A percentile compares a stretch with the other conserved stretches of the same genome.
Conservation (phyloP, 2,113 vertebrate species). For the Platichthys stellatus region DNA sequence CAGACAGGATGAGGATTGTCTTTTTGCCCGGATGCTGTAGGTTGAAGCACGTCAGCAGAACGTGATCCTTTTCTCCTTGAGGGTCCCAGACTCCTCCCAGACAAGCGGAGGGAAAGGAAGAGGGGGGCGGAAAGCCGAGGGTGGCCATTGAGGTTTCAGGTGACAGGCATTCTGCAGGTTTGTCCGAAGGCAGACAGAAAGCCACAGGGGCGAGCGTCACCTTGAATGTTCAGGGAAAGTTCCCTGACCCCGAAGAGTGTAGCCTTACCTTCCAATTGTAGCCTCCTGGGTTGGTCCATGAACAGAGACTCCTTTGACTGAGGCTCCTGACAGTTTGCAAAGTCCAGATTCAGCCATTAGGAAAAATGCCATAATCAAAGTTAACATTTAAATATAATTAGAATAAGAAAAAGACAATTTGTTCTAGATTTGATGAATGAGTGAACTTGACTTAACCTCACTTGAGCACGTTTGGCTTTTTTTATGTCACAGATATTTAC, state of each 20-base stretch:
- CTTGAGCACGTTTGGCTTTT: background rate
- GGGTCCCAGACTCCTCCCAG: constrained; percentile 52
- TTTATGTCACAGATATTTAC: constrained; percentile 25
- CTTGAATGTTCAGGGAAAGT: constrained; percentile 62
- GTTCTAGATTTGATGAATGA: background rate
- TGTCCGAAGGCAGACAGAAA: constrained; percentile 58
- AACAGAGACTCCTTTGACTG: constrained; percentile 74
- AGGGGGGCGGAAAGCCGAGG: constrained; percentile 13
- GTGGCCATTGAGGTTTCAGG: constrained; percentile 59
- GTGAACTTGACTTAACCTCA: background rate
- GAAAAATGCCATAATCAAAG: constrained; percentile 13
- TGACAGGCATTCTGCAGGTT: constrained; percentile 61
- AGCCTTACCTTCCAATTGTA: constrained; percentile 67
- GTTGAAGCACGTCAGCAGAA: constrained; percentile 46
- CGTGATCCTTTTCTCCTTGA: constrained; percentile 63
- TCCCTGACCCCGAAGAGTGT: constrained; percentile 71
- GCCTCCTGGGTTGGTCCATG: constrained; percentile 37
- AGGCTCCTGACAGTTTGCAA: constrained; percentile 34
- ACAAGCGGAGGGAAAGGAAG: constrained; percentile 8
- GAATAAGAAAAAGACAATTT: too few relatives aligned
- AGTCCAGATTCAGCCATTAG: constrained; percentile 20
- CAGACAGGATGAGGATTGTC: constrained; percentile 40
- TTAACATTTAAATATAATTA: constrained; percentile 17
- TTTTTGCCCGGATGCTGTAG: constrained; percentile 35
- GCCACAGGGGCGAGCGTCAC: constrained; percentile 58